These are phyloP conservation scores for Ethmia dodecea DNA, from an alignment of 2,888 invertebrate genomes.

Conservation along the genomic window DNA sequence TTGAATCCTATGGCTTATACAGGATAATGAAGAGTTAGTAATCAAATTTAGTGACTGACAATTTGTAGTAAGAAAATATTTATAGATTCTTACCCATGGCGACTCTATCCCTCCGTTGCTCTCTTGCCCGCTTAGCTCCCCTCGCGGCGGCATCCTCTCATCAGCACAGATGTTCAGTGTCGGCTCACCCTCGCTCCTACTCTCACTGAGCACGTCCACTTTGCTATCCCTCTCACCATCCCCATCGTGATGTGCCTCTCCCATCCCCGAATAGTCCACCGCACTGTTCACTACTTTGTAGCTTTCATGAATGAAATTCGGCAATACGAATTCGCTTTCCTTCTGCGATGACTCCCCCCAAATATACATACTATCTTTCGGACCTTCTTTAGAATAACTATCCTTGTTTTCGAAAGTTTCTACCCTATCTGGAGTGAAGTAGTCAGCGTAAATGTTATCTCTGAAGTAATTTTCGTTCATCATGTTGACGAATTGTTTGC, in stretches of 20 bases:
- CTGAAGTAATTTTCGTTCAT: slow-evolving; percentile 71
- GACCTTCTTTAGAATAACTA: slow-evolving; percentile 38
- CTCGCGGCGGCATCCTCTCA: slow-evolving; percentile 91
- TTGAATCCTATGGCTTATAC: too few relatives aligned
- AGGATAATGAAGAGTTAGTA: too few relatives aligned
- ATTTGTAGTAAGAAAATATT: too few relatives aligned
- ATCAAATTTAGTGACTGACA: too few relatives aligned
- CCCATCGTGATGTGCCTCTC: slow-evolving; percentile 26
- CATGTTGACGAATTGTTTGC: slow-evolving; percentile 66
- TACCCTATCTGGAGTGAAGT: slow-evolving; percentile 62
- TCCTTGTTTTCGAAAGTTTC: slow-evolving; percentile 53
- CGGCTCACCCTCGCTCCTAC: slow-evolving; percentile 48
- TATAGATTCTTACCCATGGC: too few relatives aligned
- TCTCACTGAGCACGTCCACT: slow-evolving; percentile 54
- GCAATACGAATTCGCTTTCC: slow-evolving; percentile 60
- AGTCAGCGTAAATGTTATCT: slow-evolving; percentile 68
- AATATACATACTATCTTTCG: slow-evolving; percentile 50
- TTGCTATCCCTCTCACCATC: slow-evolving; percentile 54
- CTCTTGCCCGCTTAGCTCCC: slow-evolving; percentile 92
- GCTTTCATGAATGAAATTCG: slow-evolving; percentile 67
- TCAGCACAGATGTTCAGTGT: slow-evolving; percentile 87
- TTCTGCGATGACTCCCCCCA: slow-evolving; percentile 66
- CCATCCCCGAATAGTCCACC: slow-evolving; percentile 49
- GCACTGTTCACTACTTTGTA: slow-evolving; percentile 62
- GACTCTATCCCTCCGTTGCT: slow-evolving; percentile 89